Conservation (phyloP, 2,797 vertebrate genomes). For the Neomorphus geoffroyi region DNA sequence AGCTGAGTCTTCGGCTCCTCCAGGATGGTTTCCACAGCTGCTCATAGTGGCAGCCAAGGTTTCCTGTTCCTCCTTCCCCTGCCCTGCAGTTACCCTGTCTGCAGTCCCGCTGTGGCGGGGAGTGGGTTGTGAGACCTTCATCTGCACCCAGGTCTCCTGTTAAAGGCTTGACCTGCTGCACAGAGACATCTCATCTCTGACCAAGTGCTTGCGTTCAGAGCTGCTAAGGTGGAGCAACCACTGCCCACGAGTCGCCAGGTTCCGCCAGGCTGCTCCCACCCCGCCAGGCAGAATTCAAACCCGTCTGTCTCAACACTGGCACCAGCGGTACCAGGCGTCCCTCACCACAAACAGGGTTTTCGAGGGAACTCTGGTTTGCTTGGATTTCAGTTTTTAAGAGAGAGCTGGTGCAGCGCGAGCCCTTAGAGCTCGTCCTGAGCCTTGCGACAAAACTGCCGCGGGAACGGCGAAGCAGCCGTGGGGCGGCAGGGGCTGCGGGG, state of each 20-base stretch:
- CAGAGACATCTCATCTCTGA: neutral
- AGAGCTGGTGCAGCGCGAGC: neutral
- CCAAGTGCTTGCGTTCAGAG: neutral
- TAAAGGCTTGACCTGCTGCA: neutral
- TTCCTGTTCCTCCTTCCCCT: neutral
- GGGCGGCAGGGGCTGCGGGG: accelerated
- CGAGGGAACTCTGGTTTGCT: accelerated
- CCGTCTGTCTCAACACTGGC: neutral
- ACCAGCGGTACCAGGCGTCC: neutral
- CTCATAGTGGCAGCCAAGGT: neutral
- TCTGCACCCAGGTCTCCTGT: accelerated
- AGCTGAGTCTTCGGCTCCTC: neutral
- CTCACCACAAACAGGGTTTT: neutral
- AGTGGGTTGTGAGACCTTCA: too few relatives aligned
- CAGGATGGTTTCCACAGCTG: neutral
- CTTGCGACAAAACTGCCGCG: neutral
- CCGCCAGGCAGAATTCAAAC: accelerated
- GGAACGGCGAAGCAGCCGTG: too few relatives aligned
- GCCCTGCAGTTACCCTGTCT: too few relatives aligned
- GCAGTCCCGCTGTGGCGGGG: too few relatives aligned
- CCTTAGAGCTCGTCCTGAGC: accelerated
- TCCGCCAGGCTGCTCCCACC: neutral
- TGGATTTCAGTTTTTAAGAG: neutral
- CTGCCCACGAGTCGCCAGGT: neutral
- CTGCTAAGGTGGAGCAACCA: neutral